Evolutionary conservation across 1,140 invertebrate genomes (phyloP).

Genomic region (Temnothorax curvispinosus): DNA sequence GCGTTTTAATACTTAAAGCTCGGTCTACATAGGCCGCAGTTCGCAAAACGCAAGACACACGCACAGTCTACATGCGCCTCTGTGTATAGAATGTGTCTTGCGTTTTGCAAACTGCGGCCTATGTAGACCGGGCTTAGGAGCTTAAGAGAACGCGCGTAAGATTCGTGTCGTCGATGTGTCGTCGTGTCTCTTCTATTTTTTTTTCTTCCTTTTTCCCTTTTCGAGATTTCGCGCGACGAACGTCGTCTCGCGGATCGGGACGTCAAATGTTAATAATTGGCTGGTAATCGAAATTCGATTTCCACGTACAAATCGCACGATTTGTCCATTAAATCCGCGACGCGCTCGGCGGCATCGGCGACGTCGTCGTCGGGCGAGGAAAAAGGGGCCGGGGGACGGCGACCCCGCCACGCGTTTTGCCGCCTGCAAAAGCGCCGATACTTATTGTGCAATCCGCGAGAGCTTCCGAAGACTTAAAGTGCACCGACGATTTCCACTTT

Average conservation of each 20-base stretch:
- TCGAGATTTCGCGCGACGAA: not conserved
- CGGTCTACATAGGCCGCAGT: too few relatives aligned
- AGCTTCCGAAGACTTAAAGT: slow-evolving; percentile 60
- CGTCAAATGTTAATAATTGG: slow-evolving; percentile 40
- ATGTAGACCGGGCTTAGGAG: not conserved
- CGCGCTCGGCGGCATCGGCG: not conserved
- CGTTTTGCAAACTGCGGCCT: too few relatives aligned
- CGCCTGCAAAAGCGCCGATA: slow-evolving; percentile 45
- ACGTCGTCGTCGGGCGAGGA: not conserved
- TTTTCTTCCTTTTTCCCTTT: not conserved
- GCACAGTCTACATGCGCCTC: too few relatives aligned
- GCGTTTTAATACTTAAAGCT: slow-evolving; percentile 35
- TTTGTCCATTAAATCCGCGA: slow-evolving; percentile 47
- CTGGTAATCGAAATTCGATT: slow-evolving; percentile 45
- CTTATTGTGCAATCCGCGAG: slow-evolving; percentile 56
- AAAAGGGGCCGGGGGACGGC: too few relatives aligned
- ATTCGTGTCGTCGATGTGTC: not conserved
- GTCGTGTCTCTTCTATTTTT: not conserved
- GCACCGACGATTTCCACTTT: slow-evolving; percentile 62
- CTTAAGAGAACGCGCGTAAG: not conserved
- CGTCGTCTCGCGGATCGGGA: not conserved
- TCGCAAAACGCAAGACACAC: too few relatives aligned
- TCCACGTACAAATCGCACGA: slow-evolving; percentile 47
- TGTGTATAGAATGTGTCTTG: too few relatives aligned
- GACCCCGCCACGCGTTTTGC: slow-evolving; percentile 22